Evolutionary conservation across 23 tunicate genomes (phyloP), one percentile per base, ranked within the genome.

Genomic region (Aplidium turbinatum): DNA sequence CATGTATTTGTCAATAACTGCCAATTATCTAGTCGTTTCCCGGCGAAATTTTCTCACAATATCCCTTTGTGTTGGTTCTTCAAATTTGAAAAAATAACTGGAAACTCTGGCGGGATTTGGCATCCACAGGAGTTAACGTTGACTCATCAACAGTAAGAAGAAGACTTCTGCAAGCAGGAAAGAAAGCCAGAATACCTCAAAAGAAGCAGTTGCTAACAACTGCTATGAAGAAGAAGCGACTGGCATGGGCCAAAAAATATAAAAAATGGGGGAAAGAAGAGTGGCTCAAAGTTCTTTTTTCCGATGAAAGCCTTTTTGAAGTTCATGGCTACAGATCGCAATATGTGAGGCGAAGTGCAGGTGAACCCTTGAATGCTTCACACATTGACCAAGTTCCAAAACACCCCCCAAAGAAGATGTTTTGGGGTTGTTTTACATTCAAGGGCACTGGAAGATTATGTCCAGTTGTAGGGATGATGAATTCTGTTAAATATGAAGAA

Each of bases 281-380:
- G n/a, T n/a, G n/a, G n/a, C n/a, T n/a, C n/a, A n/a, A n/a, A n/a
- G n/a, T n/a, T n/a, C n/a, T n/a, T n/a, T 4, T 60, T 60, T 60
- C 67, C 3, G 67, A 60, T 60, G 67, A 60, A n/a, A 60, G 67
- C 38, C 67, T 28, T 30, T 60, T 24, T 6, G 35, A 27, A 60
- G 67, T 60, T 18, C 67, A 60, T 28, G 67, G 67, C n/a, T n/a
- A n/a, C n/a, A 26, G 21, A 53, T 53, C 21, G 16, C 60, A 53
- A 53, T 53, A 53, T 19, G 60, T 53, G 21, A 53, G 60, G 22
- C 60, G 60, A 53, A 53, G 60, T 53, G 60, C 22, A 19, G 60
- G 60, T 7, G 60, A 53, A n/a, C n/a, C n/a, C n/a, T n/a, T n/a
- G n/a, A n/a, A n/a, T n/a, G n/a, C n/a, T n/a, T n/a, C n/a, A n/a